Conservation (phyloP, 2,797 vertebrate species). For the Muscicapa comitata region DNA sequence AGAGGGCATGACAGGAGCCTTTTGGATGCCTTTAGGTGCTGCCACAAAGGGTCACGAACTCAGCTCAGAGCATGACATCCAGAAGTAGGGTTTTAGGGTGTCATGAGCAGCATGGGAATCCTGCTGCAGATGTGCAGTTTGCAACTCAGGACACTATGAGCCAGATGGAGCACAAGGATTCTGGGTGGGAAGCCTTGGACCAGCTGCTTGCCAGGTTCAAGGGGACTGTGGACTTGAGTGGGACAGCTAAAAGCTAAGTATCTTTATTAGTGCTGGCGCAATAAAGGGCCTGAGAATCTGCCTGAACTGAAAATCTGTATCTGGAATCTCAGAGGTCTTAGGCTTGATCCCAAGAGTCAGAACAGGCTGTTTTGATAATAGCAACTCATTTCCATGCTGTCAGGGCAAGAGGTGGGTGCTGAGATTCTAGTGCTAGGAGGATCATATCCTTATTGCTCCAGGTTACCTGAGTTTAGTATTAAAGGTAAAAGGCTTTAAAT, state of each 20-base stretch:
- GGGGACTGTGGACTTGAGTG: not conserved
- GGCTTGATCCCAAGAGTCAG: not conserved
- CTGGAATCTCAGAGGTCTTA: not conserved
- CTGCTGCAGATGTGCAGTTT: not conserved
- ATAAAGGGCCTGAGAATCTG: not conserved
- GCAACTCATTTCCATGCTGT: not conserved
- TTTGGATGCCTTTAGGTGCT: not conserved
- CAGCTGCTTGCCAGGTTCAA: not conserved
- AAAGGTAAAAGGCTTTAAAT: not conserved
- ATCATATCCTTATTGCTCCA: not conserved
- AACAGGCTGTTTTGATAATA: not conserved
- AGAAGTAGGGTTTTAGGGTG: not conserved
- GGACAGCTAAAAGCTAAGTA: not conserved
- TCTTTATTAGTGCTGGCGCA: not conserved
- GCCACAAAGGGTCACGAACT: not conserved
- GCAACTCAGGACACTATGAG: not conserved
- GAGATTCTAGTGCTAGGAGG: not conserved
- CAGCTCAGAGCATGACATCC: not conserved
- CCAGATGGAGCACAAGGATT: not conserved
- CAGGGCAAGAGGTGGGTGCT: not conserved
- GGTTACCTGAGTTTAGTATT: not conserved
- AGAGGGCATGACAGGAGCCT: not conserved
- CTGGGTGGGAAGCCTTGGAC: not conserved
- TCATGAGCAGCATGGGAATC: not conserved
- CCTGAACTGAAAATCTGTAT: not conserved